Percentiles rank a stretch among this genome's conserved stretches.
phyloP scores from a whole-genome alignment of 2,888 invertebrate genomes.

The Ptilodon capucinus region DNA sequence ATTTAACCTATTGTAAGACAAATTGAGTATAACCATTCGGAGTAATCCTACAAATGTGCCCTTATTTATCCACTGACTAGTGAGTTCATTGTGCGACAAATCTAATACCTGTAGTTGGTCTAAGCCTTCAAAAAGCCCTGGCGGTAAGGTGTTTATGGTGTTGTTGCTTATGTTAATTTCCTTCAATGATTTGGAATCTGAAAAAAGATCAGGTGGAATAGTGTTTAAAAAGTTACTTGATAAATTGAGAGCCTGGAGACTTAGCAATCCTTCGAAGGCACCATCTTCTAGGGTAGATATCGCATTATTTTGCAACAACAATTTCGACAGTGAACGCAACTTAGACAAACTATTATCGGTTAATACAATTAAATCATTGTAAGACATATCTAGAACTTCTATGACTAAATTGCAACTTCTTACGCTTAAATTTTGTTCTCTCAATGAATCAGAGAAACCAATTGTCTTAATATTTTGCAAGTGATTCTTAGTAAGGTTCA shows the following conservation, averaged over 20 bases:
- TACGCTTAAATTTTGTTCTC: conserved; percentile 80
- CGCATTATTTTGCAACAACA: conserved; percentile 89
- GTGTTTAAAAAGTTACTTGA: conserved; percentile 90
- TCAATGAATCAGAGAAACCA: conserved; percentile 87
- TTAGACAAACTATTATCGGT: conserved; percentile 87
- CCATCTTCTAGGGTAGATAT: conserved; percentile 88
- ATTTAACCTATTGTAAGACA: conserved; percentile 87
- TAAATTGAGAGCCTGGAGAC: conserved; percentile 88
- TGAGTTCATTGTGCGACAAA: conserved; percentile 87
- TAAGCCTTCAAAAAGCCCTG: conserved; percentile 87
- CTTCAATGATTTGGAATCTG: conserved; percentile 84
- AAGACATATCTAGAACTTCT: conserved; percentile 87
- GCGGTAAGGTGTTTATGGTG: conserved; percentile 87
- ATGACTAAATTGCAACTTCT: conserved; percentile 87
- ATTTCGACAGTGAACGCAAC: conserved; percentile 85
- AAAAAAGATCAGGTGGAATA: conserved; percentile 89
- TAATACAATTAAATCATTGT: conserved; percentile 87
- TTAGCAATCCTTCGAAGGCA: conserved; percentile 86
- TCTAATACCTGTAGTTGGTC: conserved; percentile 88
- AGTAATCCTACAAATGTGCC: conserved; percentile 88
- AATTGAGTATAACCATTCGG: conserved; percentile 88
- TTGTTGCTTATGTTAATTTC: conserved; percentile 90
- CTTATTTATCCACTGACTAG: conserved; percentile 88
- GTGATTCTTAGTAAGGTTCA: conserved; percentile 90
- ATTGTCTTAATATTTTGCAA: conserved; percentile 89